Conservation (phyloP, 2,797 vertebrate species). For the Rousettus madagascariensis region DNA sequence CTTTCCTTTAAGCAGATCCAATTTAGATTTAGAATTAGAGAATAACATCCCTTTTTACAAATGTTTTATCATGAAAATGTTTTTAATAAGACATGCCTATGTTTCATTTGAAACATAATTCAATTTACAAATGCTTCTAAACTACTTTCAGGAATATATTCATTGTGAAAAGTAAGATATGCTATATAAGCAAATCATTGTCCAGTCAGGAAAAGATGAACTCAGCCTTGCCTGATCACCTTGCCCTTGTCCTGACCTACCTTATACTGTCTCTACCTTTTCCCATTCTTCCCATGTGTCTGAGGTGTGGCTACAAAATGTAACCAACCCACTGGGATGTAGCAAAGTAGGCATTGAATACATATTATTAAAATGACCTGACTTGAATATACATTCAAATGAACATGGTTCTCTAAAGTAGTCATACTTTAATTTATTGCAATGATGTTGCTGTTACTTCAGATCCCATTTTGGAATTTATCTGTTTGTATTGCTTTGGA, state of each 20-base stretch:
- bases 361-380: neutral
- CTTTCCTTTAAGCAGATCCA: slow-evolving; percentile 60
- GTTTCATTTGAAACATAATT: slow-evolving; percentile 30
- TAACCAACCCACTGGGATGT: neutral
- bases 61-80: neutral
- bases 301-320: slow-evolving; percentile 34
- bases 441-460: slow-evolving; percentile 48
- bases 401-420: slow-evolving; percentile 32
- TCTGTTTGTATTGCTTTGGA: slow-evolving; percentile 61
- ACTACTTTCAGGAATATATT: neutral
- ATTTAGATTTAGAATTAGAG: slow-evolving; percentile 48
- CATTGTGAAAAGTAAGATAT: neutral
- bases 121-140: slow-evolving; percentile 20
- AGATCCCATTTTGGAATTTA: slow-evolving; percentile 61
- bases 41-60: slow-evolving; percentile 28
- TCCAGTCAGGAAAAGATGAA: neutral
- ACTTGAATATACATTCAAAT: slow-evolving; percentile 17
- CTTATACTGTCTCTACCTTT: neutral
- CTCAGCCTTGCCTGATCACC: neutral
- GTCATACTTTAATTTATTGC: slow-evolving; percentile 47
- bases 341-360: neutral
- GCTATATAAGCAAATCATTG: neutral
- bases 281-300: neutral
- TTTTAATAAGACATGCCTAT: neutral
- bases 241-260: neutral